These are phyloP conservation scores for Zonotrichia leucophrys DNA, from an alignment of 2,113 vertebrate species.

Conservation along the genomic window DNA sequence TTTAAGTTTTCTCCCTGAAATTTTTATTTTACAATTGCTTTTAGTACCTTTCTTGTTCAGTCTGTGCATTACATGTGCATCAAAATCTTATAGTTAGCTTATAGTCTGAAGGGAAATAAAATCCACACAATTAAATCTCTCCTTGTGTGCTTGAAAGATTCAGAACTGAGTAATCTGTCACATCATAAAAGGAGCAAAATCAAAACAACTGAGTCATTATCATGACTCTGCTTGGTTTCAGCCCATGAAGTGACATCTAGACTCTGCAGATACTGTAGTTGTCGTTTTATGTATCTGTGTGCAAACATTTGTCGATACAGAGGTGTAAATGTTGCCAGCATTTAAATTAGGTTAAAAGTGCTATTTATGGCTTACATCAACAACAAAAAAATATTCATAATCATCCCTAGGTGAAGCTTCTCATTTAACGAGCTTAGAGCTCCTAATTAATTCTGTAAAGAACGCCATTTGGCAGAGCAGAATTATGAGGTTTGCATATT, in stretches of 20 bases:
- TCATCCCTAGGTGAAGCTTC: constrained; percentile 66
- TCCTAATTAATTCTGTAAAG: constrained; percentile 75
- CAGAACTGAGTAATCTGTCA: neutral
- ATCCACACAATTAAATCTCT: neutral
- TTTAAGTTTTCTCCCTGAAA: neutral
- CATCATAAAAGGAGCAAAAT: neutral
- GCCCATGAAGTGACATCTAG: neutral
- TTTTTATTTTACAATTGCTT: neutral
- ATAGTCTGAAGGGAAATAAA: neutral
- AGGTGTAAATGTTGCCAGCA: constrained; percentile 44
- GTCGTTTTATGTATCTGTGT: constrained; percentile 34
- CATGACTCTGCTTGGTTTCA: constrained; percentile 22
- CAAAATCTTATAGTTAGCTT: neutral
- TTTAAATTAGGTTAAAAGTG: constrained; percentile 64
- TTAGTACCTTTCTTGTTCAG: neutral
- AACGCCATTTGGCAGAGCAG: constrained; percentile 64
- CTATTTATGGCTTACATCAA: constrained; percentile 47
- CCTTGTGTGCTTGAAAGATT: neutral
- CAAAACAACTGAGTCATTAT: constrained; percentile 31
- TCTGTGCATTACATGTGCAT: neutral
- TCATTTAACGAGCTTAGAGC: constrained; percentile 69
- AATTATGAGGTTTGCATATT: constrained; percentile 73
- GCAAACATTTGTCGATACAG: constrained; percentile 46
- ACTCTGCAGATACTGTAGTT: constrained; percentile 24
- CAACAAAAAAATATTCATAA: constrained; percentile 53